Evolutionary conservation across 2,888 invertebrate species (phyloP).

Genomic region (Coenonympha glycerion): DNA sequence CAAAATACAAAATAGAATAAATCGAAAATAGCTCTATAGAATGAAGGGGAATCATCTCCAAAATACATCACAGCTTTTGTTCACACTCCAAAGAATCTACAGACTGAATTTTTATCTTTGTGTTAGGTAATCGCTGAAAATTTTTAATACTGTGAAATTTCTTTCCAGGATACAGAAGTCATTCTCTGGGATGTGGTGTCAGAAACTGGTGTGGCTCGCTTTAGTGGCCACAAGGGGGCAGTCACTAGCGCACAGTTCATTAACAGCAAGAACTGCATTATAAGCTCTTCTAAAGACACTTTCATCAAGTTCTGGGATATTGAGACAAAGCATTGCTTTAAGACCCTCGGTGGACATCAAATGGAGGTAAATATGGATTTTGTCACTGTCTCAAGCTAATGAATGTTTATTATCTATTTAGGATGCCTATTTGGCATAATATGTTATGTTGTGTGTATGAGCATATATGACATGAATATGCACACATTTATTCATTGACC

Average conservation of each 20-base stretch:
- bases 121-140: too few species aligned
- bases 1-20: too few species aligned
- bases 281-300: slow-evolving; percentile 93
- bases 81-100: too few species aligned
- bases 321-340: slow-evolving; percentile 95
- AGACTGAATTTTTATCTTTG: too few species aligned
- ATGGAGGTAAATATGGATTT: slow-evolving; percentile 79
- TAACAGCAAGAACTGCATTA: slow-evolving; percentile 79
- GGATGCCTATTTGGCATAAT: not conserved
- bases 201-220: slow-evolving; percentile 90
- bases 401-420: not conserved
- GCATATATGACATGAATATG: too few species aligned
- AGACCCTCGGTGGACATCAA: slow-evolving; percentile 92
- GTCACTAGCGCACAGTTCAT: slow-evolving; percentile 89
- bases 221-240: slow-evolving; percentile 93
- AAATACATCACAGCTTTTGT: too few species aligned
- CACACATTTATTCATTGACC: too few species aligned
- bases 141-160: too few species aligned
- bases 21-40: too few species aligned
- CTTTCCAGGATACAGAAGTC: slow-evolving; percentile 88
- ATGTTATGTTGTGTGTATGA: too few species aligned
- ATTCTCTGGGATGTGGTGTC: slow-evolving; percentile 96
- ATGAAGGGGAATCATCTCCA: too few species aligned
- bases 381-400: slow-evolving; percentile 14
- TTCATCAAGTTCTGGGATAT: slow-evolving; percentile 98